Evolutionary conservation across 2,113 vertebrate genomes (phyloP), one percentile per base, ranked within the genome.

Genomic region (Callipepla squamata): DNA sequence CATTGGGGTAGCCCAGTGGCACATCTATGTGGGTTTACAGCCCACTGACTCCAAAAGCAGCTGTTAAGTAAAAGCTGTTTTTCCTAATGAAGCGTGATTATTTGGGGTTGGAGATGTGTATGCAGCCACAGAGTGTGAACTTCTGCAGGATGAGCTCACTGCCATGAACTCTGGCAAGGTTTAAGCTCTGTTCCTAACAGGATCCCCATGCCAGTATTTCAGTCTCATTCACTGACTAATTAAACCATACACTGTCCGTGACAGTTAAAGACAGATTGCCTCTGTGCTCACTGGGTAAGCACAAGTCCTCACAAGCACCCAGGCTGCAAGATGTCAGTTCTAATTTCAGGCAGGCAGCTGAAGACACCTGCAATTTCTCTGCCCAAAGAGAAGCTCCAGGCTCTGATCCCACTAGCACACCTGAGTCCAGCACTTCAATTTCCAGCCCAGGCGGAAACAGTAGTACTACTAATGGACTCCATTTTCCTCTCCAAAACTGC

Each of bases 1-100:
- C 44, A 26, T 13, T 7, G 53, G 1, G 2, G 9, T 14, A 22
- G 25, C 12, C 14, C 1, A 0, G 8, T 3, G 3, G 26, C 13
- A 1, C 5, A 50, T 50, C 51, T 7, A 2, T 3, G 8, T 1
- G 11, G 19, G 7, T 22, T 70, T 26, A 36, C 14, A 53, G 12
- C 32, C 68, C 4, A 0, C 34, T 8, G 67, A 8, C 6, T 58
- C 11, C 9, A 51, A 38, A 66, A 80, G 55, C 23, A 34, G 25
- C 50, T 34, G 21, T 4, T 34, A 17, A 57, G 20, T 19, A 51
- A 5, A 67, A 63, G 20, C 7, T 13, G 1, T 26, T 67, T 67
- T 85, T 79, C 38, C 34, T 4, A 0, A 55, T 42, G 7, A 8
- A 67, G 3, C 20, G 8, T 0, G 2, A 8, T n/a, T 61, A 4